These are phyloP conservation scores for Ancistrus triradiatus DNA, from an alignment of 2,113 vertebrate species.

Conservation along the genomic window DNA sequence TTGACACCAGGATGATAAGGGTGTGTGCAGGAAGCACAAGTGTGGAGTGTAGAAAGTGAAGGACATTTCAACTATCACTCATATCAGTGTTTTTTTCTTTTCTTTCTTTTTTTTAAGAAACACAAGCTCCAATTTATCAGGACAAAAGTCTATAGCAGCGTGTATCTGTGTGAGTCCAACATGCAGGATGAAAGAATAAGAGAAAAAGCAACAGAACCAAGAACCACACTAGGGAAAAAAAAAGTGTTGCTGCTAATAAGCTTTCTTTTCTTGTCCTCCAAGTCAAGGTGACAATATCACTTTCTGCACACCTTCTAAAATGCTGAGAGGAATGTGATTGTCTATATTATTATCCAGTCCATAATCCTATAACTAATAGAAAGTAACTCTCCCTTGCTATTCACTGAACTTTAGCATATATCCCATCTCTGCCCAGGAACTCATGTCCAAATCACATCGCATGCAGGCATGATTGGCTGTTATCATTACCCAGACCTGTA, in stretches of 20 bases:
- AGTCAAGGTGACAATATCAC: slow-evolving; percentile 68
- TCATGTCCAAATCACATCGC: too few species aligned
- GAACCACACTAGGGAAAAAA: background rate
- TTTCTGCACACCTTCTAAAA: slow-evolving; percentile 9
- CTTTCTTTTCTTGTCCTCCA: slow-evolving; percentile 64
- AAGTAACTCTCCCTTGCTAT: too few species aligned
- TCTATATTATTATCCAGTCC: too few species aligned
- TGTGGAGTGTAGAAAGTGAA: slow-evolving; percentile 49
- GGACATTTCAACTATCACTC: slow-evolving; percentile 64
- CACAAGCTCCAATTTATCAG: slow-evolving; percentile 73
- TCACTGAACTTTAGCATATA: too few species aligned
- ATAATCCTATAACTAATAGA: too few species aligned
- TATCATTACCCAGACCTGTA: too few species aligned
- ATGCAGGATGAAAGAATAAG: slow-evolving; percentile 42
- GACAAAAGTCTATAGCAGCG: slow-evolving; percentile 74
- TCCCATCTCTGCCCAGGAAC: too few species aligned
- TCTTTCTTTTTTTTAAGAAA: slow-evolving; percentile 65
- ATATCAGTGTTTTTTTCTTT: too few species aligned
- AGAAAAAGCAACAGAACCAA: slow-evolving; percentile 34
- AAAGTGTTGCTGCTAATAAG: slow-evolving; percentile 56
- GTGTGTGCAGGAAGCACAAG: slow-evolving; percentile 46
- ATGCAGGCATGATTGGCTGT: too few species aligned
- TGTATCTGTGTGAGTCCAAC: slow-evolving; percentile 50
- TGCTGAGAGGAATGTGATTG: too few species aligned
- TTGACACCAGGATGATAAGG: slow-evolving; percentile 63